Evolutionary conservation across 2,888 invertebrate species (phyloP), one percentile per base, ranked within the genome.

Genomic region (Ormia ochracea): DNA sequence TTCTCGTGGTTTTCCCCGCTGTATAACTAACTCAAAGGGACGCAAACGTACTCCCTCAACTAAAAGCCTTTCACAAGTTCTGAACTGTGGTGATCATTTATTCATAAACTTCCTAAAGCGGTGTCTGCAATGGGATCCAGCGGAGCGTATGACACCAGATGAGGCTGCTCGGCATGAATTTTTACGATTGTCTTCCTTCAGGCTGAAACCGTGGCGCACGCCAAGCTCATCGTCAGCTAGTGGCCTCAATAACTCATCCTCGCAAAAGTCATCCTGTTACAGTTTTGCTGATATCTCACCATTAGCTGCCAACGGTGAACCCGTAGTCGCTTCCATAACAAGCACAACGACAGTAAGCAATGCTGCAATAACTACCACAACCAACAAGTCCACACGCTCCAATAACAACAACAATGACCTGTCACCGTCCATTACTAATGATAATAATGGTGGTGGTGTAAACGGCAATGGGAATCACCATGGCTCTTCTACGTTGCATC

Each of bases 61-160:
- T 81, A 94, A 95, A 86, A 94, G 94, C 74, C 91, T 98, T 69
- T 92, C 95, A 17, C 92, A 94, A 86, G 96, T 95, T 33, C 92
- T 98, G 70, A 93, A 96, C 84, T 95, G 96, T 85, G 95, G 94
- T 86, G 97, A 98, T 90, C 92, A 94, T 14, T 92, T 95, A 82
- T 98, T 98, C 91, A 93, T 98, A 48, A 96, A 97, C 90, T 98
- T 98, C 90, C 93, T 98, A 84, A 93, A 94, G 83, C 93, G 94
- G 87, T 98, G 98, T 90, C 91, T 98, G 85, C 96, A 97, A 89
- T 98, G 98, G 98, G 97, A 98, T 90, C 95, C 97, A 17, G 94
- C 94, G 87, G 94, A 95, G 81, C 93, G 98, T 82, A 94, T 98
- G 93, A 97, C 96, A 3, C 96, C 98, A 0, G 96, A 95, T 69